These are phyloP conservation scores for Dicycla oo DNA, from an alignment of 2,888 invertebrate genomes.

Conservation along the genomic window DNA sequence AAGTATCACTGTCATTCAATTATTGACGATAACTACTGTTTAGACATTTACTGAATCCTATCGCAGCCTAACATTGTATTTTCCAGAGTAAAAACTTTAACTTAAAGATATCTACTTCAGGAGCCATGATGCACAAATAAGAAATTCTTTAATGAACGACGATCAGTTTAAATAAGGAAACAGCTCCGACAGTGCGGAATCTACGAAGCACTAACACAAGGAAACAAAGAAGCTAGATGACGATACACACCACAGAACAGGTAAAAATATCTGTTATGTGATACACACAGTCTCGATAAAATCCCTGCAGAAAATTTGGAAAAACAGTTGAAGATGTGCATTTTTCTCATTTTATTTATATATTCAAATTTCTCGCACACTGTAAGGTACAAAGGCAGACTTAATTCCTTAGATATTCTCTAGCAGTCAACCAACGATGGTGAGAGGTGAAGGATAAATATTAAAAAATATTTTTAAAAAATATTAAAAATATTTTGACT, in stretches of 20 bases:
- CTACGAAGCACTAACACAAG: conserved; percentile 14
- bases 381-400: too few relatives aligned
- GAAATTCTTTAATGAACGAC: background rate
- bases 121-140: background rate
- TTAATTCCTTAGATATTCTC: too few relatives aligned
- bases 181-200: conserved; percentile 7
- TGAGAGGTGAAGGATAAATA: too few relatives aligned
- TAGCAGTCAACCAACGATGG: too few relatives aligned
- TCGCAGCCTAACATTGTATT: background rate
- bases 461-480: too few relatives aligned
- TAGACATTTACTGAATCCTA: background rate
- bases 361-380: too few relatives aligned
- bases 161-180: conserved; percentile 30
- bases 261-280: too few relatives aligned
- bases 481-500: too few relatives aligned
- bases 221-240: conserved; percentile 20
- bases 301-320: background rate
- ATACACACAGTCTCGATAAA: conserved; percentile 6
- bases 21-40: background rate
- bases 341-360: background rate
- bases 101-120: background rate
- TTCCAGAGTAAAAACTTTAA: background rate
- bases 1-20: conserved; percentile 3
- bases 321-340: conserved; percentile 8
- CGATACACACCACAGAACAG: too few relatives aligned